Evolutionary conservation across 2,797 vertebrate species (phyloP), one percentile per base, ranked within the genome.

Genomic region (Phataginus tricuspis): DNA sequence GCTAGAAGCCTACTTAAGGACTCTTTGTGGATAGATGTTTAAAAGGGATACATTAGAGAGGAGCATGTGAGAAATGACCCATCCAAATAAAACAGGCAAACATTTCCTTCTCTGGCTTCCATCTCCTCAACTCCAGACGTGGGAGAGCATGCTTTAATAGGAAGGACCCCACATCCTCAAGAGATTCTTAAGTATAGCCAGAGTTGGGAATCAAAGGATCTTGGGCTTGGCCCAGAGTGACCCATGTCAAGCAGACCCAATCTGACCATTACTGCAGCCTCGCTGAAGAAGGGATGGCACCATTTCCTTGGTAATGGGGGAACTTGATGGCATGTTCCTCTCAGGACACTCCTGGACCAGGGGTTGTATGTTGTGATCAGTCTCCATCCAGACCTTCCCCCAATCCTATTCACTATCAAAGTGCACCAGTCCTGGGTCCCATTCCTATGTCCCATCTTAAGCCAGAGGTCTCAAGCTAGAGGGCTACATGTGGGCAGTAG

Each of bases 201-300:
- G 4, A 23, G 7, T 21, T 74, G 84, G 37, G 21, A 74, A 39
- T 29, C 39, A 23, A 57, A 66, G 25, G 64, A 37, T 34, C 57
- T 23, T 23, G 14, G 51, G 23, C 14, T 2, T 9, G 10, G 21
- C 51, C 18, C 2, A 31, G 31, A 21, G 31, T 4, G 39, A 53
- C 78, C 42, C 0, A 0, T 4, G 23, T n/a, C 29, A 42, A 68
- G 69, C 53, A n/a, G 23, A 61, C 16, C 31, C 63, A 66, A 11
- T 34, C 49, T 55, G 45, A 37, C 19, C 5, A 0, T 51, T 1
- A 3, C 82, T 11, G 1, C 1, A 63, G 72, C 34, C 37, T 9
- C 7, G 0, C 25, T 63, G 34, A 29, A 51, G 18, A 68, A 55
- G 15, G 4, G 3, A 0, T 11, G 55, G 34, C 23, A 3, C 31